phyloP scores from a whole-genome alignment of 37 sponge, comb jelly and placozoan genomes.

The Halichondria panicea region DNA sequence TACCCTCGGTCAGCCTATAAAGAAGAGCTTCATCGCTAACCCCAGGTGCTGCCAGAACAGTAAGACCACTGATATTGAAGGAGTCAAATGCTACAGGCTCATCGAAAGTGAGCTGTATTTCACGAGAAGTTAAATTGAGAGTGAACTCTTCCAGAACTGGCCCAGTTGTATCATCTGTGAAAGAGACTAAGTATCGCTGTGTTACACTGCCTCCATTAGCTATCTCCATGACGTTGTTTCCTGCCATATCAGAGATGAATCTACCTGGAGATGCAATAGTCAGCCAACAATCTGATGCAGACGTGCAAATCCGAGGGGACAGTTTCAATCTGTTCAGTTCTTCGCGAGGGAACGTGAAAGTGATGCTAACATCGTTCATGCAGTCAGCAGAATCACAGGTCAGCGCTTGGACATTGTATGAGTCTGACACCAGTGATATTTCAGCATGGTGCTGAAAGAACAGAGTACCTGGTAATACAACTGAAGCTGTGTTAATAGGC shows the following conservation, averaged over 20 bases:
- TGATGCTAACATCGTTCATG: conserved; percentile 44
- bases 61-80: conserved; percentile 70
- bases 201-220: conserved; percentile 36
- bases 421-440: neutral
- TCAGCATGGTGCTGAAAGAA: conserved; percentile 56
- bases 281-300: conserved; percentile 81
- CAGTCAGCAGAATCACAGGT: conserved; percentile 35
- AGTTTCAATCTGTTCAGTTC: conserved; percentile 79
- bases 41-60: conserved; percentile 34
- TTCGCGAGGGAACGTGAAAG: conserved; percentile 36
- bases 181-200: conserved; percentile 22
- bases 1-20: conserved; percentile 36
- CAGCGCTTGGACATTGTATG: conserved; percentile 29
- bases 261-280: conserved; percentile 44
- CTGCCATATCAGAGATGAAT: conserved; percentile 79
- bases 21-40: conserved; percentile 10
- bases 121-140: conserved; percentile 64
- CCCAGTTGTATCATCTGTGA: conserved; percentile 67
- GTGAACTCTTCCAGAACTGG: conserved; percentile 50
- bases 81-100: conserved; percentile 69
- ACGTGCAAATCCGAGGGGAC: conserved; percentile 54
- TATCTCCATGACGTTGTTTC: conserved; percentile 45
- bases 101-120: conserved; percentile 71
- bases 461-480: conserved; percentile 26
- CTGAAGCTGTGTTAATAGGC: conserved; percentile 56